Conservation (phyloP, 1,140 invertebrate genomes). For the Saxidomus purpurata region DNA sequence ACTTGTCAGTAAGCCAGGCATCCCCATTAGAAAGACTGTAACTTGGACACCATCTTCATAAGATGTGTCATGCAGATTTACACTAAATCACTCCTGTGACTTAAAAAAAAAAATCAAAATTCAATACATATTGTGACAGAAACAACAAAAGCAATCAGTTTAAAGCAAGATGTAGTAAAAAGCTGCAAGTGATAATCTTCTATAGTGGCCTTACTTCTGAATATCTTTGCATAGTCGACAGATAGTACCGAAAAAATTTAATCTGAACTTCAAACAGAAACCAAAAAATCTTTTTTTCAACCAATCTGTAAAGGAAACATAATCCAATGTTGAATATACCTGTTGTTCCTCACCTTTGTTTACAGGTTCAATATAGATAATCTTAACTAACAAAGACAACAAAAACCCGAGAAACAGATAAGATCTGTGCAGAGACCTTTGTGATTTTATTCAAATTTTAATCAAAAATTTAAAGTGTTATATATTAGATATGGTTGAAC, state of each 20-base stretch:
- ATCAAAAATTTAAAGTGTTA: conserved; percentile 33
- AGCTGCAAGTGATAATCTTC: too few species aligned
- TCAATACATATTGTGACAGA: too few species aligned
- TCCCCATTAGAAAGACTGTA: too few species aligned
- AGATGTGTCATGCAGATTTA: too few species aligned
- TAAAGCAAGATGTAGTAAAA: too few species aligned
- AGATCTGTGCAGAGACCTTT: neutral
- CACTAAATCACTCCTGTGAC: too few species aligned
- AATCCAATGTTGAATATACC: neutral
- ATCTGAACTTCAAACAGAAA: conserved; percentile 1
- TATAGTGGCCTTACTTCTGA: too few species aligned
- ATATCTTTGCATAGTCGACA: neutral
- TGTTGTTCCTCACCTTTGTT: conserved; percentile 6
- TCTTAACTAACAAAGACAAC: conserved; percentile 11
- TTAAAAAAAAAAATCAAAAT: too few species aligned
- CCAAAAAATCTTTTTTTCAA: too few species aligned
- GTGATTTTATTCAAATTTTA: conserved; percentile 10
- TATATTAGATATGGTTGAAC: neutral
- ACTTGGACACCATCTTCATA: too few species aligned
- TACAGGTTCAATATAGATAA: conserved; percentile 9
- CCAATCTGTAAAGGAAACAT: neutral
- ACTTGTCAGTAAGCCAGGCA: too few species aligned
- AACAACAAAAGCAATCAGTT: too few species aligned
- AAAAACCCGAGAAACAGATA: neutral
- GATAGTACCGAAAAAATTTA: neutral